These are phyloP conservation scores for Saguinus midas DNA, from an alignment of 2,113 vertebrate genomes.

Conservation along the genomic window DNA sequence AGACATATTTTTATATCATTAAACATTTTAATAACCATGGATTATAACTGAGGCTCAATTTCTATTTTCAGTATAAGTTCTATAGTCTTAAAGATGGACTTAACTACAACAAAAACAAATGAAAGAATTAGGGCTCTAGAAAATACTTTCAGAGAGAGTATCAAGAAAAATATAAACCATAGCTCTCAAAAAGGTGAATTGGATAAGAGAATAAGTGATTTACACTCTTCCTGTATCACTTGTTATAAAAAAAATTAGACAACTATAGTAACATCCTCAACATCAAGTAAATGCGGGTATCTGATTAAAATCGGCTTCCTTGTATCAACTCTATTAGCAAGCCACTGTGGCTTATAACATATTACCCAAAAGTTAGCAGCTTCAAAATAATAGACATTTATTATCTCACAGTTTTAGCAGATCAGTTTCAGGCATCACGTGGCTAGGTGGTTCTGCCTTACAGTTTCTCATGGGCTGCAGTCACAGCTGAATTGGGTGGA, in stretches of 20 bases:
- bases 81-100: not conserved
- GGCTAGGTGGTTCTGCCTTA: not conserved
- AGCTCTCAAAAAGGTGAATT: not conserved
- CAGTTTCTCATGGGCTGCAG: not conserved
- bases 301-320: not conserved
- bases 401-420: not conserved
- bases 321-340: not conserved
- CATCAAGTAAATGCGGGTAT: not conserved
- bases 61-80: constrained; percentile 4
- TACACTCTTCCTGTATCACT: not conserved
- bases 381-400: not conserved
- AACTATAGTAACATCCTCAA: not conserved
- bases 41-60: not conserved
- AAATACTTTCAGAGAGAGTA: not conserved
- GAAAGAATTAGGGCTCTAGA: not conserved
- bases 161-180: constrained; percentile 4
- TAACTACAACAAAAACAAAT: not conserved
- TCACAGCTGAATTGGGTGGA: not conserved
- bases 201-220: not conserved
- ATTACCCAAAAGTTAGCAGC: not conserved
- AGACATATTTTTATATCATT: not conserved
- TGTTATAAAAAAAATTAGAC: not conserved
- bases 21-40: not conserved
- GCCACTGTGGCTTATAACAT: not conserved
- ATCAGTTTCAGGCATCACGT: not conserved